A percentile compares a stretch with the other conserved stretches of the same genome.
phyloP scores from a whole-genome alignment of 2,888 invertebrate species.

The Palloptera scutellata region DNA sequence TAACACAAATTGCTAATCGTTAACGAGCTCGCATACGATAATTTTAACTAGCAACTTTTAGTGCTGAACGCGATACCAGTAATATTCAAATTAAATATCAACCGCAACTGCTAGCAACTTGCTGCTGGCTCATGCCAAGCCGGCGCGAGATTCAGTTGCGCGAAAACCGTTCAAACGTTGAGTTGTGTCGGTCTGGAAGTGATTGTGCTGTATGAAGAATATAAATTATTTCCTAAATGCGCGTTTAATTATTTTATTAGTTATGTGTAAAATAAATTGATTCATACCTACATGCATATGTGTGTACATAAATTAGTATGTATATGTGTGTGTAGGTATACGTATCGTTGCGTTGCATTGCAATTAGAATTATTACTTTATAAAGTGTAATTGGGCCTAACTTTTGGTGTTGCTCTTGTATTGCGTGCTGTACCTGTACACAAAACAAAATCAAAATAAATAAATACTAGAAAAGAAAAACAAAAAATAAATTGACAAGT shows the following conservation, averaged over 20 bases:
- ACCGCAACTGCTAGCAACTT: constrained; percentile 15
- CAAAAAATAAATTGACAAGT: constrained; percentile 13
- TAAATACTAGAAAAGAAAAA: constrained; percentile 18
- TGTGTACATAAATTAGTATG: no score
- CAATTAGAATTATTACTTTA: no score
- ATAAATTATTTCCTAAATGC: no score
- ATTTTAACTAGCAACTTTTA: not conserved
- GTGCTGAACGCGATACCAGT: no score
- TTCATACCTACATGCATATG: no score
- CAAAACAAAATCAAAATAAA: constrained; percentile 18
- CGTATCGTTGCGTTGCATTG: no score
- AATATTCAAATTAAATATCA: no score
- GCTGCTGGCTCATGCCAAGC: constrained; percentile 23
- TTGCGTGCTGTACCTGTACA: constrained; percentile 3
- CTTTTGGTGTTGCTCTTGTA: not conserved
- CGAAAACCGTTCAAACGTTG: constrained; percentile 52
- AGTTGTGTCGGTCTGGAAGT: constrained; percentile 21
- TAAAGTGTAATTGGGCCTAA: no score
- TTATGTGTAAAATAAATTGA: no score
- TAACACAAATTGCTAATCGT: not conserved
- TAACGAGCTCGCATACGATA: not conserved
- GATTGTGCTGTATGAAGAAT: not conserved
- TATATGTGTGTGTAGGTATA: no score
- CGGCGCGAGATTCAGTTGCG: constrained; percentile 47
- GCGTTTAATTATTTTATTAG: no score